Base-by-base conservation (phyloP, 1,140 invertebrate species). In the Argopecten irradians region DNA sequence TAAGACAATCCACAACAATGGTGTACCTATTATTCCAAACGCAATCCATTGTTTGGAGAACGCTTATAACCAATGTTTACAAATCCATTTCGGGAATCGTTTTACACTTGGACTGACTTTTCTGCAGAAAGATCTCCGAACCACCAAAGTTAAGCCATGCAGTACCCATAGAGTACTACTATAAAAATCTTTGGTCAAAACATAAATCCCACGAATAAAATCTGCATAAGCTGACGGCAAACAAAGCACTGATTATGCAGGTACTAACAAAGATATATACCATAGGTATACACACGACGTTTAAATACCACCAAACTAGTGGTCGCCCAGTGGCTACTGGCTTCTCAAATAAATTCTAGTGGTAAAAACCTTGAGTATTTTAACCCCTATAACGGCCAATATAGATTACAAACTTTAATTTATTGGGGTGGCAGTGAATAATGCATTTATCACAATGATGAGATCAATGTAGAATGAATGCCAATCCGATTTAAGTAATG, bases 241-340 rank as follows among this genome's bases (percentile, higher is more conserved):
- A 71, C 55, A 71, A 71, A 71, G 55, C 55, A 71, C 1, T 71
- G 55, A 71, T 71, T 71, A 71, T 71, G 55, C 55, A n/a, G n/a
- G 55, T 71, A 71, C 55, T 71, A 71, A 71, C 55, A 71, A 71
- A n/a, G 55, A 28, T 71, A 71, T n/a, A n/a, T 19, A 7, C 22
- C 55, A 71, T 71, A 71, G 8, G 8, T 71, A 71, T 71, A 71
- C 55, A 71, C n/a, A 71, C 19, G 5, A 55, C n/a, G 55, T 71
- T 71, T 71, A 71, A 71, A 71, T 71, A 39, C 36, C 43, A 71
- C 55, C 55, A 71, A 71, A 28, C 28, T n/a, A 71, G 14, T 71
- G 55, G 55, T n/a, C 55, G 28, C n/a, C n/a, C n/a, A n/a, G n/a
- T n/a, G n/a, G n/a, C n/a, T n/a, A n/a, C n/a, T n/a, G n/a, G n/a